A percentile compares a stretch with the other conserved stretches of the same genome.
phyloP scores from a whole-genome alignment of 1,140 invertebrate genomes.

The Lethrus apterus region DNA sequence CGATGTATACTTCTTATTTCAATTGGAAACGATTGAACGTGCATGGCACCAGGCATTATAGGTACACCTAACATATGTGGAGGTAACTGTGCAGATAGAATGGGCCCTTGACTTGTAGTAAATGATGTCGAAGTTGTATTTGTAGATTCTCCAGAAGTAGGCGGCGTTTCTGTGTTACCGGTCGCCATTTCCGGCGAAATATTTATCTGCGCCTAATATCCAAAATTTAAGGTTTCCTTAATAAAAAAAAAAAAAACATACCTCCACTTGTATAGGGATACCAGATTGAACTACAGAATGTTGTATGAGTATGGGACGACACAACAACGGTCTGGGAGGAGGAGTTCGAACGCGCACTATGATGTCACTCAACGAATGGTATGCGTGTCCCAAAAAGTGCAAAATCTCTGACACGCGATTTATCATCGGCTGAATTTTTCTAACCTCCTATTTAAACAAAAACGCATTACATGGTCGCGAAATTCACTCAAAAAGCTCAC shows the following conservation, averaged over 20 bases:
- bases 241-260: slow-evolving; percentile 22
- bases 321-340: slow-evolving; percentile 62
- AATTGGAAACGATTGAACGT: slow-evolving; percentile 32
- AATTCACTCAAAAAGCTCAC: slow-evolving; percentile 38
- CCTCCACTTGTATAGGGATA: slow-evolving; percentile 59
- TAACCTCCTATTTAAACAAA: slow-evolving; percentile 39
- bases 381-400: slow-evolving; percentile 78
- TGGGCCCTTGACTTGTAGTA: slow-evolving; percentile 16
- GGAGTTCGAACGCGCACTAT: slow-evolving; percentile 61
- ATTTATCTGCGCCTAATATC: slow-evolving; percentile 48
- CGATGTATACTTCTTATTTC: slow-evolving; percentile 22
- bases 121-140: slow-evolving; percentile 25
- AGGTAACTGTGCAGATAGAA: slow-evolving; percentile 5
- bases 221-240: neutral
- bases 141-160: slow-evolving; percentile 29
- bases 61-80: slow-evolving; percentile 15
- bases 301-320: slow-evolving; percentile 65
- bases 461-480: neutral
- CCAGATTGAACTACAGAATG: slow-evolving; percentile 55
- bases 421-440: slow-evolving; percentile 55
- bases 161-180: slow-evolving; percentile 21
- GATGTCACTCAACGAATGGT: slow-evolving; percentile 82
- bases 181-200: slow-evolving; percentile 33
- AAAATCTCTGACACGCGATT: slow-evolving; percentile 69
- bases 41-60: slow-evolving; percentile 24